Conservation (phyloP, 2,888 invertebrate species). For the Sphaeridia pumilis region DNA sequence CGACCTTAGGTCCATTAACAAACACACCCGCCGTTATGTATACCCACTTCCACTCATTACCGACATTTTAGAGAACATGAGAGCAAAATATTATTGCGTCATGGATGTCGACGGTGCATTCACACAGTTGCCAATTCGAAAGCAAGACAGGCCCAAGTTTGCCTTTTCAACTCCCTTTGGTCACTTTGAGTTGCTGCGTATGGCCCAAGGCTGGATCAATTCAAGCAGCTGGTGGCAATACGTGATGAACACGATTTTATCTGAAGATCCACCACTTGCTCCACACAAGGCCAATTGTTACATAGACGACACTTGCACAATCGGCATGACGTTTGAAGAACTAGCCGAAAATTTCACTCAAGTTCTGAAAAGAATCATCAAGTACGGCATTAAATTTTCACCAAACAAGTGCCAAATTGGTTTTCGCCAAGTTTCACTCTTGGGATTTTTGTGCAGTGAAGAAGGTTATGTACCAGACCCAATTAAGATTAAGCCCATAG, state of each 20-base stretch:
- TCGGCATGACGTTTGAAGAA: constrained; percentile 5
- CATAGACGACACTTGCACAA: constrained; percentile 7
- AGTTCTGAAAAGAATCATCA: background rate
- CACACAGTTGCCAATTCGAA: constrained; percentile 32
- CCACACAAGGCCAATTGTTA: constrained; percentile 1
- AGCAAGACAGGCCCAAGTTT: constrained; percentile 37
- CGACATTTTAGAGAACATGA: constrained; percentile 38
- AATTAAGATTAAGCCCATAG: constrained; percentile 19
- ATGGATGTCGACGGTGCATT: constrained; percentile 38
- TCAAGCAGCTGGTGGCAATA: constrained; percentile 38
- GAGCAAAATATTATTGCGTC: constrained; percentile 36
- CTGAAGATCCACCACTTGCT: background rate
- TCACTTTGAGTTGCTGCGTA: constrained; percentile 38
- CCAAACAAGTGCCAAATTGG: constrained; percentile 36
- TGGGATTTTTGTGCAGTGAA: constrained; percentile 38
- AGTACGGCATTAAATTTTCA: constrained; percentile 35
- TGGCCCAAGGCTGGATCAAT: constrained; percentile 1
- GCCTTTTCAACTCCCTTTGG: constrained; percentile 40
- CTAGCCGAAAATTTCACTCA: background rate
- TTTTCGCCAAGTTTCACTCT: constrained; percentile 33
- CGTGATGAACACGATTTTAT: constrained; percentile 35
- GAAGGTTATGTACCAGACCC: constrained; percentile 22
- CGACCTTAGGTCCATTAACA: constrained; percentile 37
- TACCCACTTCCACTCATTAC: constrained; percentile 39
- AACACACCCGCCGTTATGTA: constrained; percentile 35